These are phyloP conservation scores for Protodeltote pygarga DNA, from an alignment of 2,888 invertebrate genomes.

Conservation along the genomic window DNA sequence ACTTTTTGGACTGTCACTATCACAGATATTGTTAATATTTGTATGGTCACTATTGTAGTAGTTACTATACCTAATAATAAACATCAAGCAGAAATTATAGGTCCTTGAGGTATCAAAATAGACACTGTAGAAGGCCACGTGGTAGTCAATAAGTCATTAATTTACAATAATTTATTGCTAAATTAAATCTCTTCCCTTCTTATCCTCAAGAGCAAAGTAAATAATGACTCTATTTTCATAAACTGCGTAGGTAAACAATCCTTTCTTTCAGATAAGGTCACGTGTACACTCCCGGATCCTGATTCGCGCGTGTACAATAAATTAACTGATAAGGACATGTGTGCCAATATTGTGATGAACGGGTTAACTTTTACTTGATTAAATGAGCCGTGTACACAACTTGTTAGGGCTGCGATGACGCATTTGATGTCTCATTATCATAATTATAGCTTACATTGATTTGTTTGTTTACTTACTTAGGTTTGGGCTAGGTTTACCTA, in stretches of 20 bases:
- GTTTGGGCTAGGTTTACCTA: too few relatives aligned
- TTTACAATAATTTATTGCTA: too few relatives aligned
- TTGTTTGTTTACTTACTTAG: too few relatives aligned
- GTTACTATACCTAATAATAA: too few relatives aligned
- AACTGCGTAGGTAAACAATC: constrained; percentile 24
- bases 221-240: not conserved
- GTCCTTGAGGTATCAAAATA: too few relatives aligned
- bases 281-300: constrained; percentile 44
- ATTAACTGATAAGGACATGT: constrained; percentile 32
- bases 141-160: too few relatives aligned
- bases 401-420: constrained; percentile 25
- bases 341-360: constrained; percentile 2
- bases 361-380: constrained; percentile 19
- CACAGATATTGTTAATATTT: too few relatives aligned
- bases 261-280: constrained; percentile 31
- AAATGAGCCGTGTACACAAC: constrained; percentile 8
- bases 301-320: constrained; percentile 20
- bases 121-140: too few relatives aligned
- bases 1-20: too few relatives aligned
- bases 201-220: not conserved
- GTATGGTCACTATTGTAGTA: too few relatives aligned
- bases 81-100: too few relatives aligned
- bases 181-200: too few relatives aligned
- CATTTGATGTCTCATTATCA: constrained; percentile 21
- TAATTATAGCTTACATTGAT: constrained; percentile 3